Evolutionary conservation across 1,140 invertebrate species (phyloP).

Genomic region (Himalopsyche phryganea): DNA sequence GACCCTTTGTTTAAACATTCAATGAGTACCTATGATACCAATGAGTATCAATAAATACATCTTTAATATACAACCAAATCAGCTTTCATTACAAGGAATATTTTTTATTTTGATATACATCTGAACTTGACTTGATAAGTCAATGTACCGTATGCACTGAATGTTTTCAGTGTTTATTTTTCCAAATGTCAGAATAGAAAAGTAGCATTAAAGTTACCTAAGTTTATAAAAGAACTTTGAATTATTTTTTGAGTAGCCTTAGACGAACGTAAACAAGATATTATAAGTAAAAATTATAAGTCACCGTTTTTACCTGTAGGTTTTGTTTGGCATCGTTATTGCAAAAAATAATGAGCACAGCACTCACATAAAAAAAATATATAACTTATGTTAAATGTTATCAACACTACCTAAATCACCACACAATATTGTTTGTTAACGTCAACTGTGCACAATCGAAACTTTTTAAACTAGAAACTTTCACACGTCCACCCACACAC

Average conservation of each 20-base stretch:
- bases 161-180: no score
- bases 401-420: conserved; percentile 3
- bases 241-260: background rate
- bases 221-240: background rate
- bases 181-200: background rate
- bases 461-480: conserved; percentile 13
- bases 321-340: background rate
- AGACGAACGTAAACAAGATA: conserved; percentile 5
- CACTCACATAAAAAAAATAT: conserved; percentile 3
- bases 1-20: no score
- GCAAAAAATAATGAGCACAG: conserved; percentile 1
- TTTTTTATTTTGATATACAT: no score
- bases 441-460: conserved; percentile 4
- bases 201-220: background rate
- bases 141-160: no score
- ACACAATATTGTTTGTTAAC: no score
- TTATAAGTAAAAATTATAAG: background rate
- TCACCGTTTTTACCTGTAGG: conserved; percentile 1
- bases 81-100: no score
- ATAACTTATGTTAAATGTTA: conserved; percentile 1
- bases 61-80: no score
- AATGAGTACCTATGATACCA: no score
- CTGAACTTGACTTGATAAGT: no score
- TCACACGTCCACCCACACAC: conserved; percentile 21
- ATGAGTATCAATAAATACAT: no score